Evolutionary conservation across 2,797 vertebrate species (phyloP), one percentile per base, ranked within the genome.

Genomic region (Holocentrus rufus): DNA sequence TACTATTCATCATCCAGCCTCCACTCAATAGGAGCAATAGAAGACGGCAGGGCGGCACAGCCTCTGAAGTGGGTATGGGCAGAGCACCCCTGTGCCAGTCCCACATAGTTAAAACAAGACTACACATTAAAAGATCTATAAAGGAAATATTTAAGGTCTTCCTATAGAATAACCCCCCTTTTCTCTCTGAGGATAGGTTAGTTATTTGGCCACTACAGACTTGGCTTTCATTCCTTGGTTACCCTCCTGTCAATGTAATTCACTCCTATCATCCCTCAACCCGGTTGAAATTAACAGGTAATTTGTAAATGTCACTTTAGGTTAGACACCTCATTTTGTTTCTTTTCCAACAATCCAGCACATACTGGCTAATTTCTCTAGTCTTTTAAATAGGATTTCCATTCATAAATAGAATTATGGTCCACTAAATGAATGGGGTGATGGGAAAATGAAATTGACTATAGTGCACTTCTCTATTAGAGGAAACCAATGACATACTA

Each of bases 281-380:
- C 96, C 94, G 93, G 94, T 96, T 96, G 96, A 97, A 98, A 99
- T 98, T 97, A 98, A 97, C 98, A 98, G 96, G 97, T 98, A 96
- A 98, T 98, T 98, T 98, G 96, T 98, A 97, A 97, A 97, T 95
- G 98, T 98, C 98, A 96, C 97, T 97, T 98, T 95, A 93, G 96
- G 95, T 99, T 99, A 98, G 96, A 95, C 92, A 91, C 92, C 95
- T 98, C 96, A 98, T 98, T 98, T 98, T 97, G 95, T 95, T 96
- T 95, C 94, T 94, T 95, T 95, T 94, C 95, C 96, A 96, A 95
- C 96, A 95, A 95, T 95, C 95, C 95, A 93, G 95, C 92, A 92
- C 92, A 92, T 82, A 92, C 91, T 83, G 93, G 95, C 96, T 96
- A 96, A 96, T 98, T 97, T 97, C 96, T 96, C 95, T 96, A 95